Evolutionary conservation across 2,113 vertebrate species (phyloP).

Genomic region (Burhinus bistriatus): DNA sequence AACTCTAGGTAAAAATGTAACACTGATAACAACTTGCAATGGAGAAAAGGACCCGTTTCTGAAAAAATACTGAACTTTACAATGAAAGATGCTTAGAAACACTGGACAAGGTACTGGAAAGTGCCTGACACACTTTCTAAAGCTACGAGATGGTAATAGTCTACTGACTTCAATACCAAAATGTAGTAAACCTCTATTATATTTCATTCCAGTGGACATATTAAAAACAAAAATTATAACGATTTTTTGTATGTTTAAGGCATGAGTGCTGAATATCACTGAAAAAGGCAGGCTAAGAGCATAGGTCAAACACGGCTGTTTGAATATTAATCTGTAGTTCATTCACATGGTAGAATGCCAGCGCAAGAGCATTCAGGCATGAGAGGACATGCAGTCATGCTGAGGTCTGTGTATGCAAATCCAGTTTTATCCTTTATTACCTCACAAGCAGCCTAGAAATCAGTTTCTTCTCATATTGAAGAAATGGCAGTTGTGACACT

Average conservation of each 20-base stretch:
- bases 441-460: background rate
- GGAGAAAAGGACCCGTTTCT: background rate
- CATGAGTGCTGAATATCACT: background rate
- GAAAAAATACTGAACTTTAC: background rate
- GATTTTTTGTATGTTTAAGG: background rate
- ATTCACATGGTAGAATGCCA: background rate
- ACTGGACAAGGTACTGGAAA: background rate
- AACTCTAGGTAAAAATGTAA: background rate
- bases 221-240: background rate
- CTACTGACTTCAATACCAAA: background rate
- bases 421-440: background rate
- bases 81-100: background rate
- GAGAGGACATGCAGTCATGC: background rate
- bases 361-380: background rate
- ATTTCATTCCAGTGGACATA: background rate
- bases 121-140: background rate
- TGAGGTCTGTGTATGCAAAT: background rate
- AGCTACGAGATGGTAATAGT: background rate
- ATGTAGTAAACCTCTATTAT: background rate
- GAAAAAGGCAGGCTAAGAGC: background rate
- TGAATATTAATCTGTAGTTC: background rate
- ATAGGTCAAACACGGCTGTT: background rate
- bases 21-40: background rate
- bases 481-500: background rate
- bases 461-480: background rate